Evolutionary conservation across 37 sponge, comb jelly and placozoan genomes (phyloP), one percentile per base, ranked within the genome.

Genomic region (Corticium candelabrum): DNA sequence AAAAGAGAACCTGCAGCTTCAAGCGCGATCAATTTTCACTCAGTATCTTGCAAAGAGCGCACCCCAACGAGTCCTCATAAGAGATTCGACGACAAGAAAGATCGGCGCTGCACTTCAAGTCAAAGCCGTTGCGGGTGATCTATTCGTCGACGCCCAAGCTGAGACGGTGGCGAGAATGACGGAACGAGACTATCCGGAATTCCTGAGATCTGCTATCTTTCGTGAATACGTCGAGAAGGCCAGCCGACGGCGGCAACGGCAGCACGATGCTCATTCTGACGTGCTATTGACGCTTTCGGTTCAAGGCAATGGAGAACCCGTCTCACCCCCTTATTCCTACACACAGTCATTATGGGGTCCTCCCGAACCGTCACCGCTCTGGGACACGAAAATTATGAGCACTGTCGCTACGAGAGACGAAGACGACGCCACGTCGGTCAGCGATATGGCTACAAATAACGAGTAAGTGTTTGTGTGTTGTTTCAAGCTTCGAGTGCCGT

Each of bases 191-290:
- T 50, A 50, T 50, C 62, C 62, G 15, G 62, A 11, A 11, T 50
- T 50, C 21, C 62, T 50, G 15, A 50, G 21, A 21, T 50, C 62
- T 11, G 62, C 11, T 21, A 50, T 21, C 62, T 50, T 27, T 50
- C 62, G 62, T 21, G 62, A 50, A 50, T 50, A 50, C 62, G 62
- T 50, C 62, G 62, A 11, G 62, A 50, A 50, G 62, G 62, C 62
- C 15, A 50, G 62, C 21, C 62, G 62, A 50, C 62, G 62, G 21
- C 62, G 62, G 21, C 62, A n/a, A n/a, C n/a, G n/a, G n/a, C n/a
- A n/a, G n/a, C n/a, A n/a, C n/a, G n/a, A n/a, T n/a, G n/a, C n/a
- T n/a, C n/a, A n/a, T n/a, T n/a, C n/a, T n/a, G n/a, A n/a, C n/a
- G n/a, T n/a, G n/a, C n/a, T n/a, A n/a, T n/a, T n/a, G n/a, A n/a